phyloP scores from a whole-genome alignment of 2,113 vertebrate species.

The Phyllostomus hastatus region DNA sequence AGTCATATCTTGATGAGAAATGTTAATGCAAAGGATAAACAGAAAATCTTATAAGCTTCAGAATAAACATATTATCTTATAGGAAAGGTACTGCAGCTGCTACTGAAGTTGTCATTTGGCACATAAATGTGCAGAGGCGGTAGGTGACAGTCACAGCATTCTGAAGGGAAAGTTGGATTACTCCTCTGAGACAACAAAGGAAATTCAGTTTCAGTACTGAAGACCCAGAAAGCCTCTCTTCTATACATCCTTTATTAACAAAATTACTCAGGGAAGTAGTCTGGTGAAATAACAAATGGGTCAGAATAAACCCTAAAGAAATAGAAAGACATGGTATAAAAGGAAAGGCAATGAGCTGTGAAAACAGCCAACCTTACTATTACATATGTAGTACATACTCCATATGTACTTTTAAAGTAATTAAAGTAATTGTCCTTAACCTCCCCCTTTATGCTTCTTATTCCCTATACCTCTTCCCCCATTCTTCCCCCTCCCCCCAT shows the following conservation, averaged over 20 bases:
- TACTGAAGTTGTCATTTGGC: not conserved
- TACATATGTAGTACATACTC: too few relatives aligned
- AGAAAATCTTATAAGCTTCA: not conserved
- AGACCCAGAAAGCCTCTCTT: not conserved
- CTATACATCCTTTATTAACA: not conserved
- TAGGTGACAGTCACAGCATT: not conserved
- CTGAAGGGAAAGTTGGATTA: not conserved
- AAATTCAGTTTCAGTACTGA: not conserved
- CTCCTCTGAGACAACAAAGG: not conserved
- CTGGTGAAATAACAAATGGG: not conserved
- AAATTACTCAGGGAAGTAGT: not conserved
- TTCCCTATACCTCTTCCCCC: too few relatives aligned
- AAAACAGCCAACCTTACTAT: not conserved
- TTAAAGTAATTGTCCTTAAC: not conserved
- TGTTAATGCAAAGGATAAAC: not conserved
- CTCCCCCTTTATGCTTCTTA: too few relatives aligned
- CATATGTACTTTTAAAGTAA: not conserved
- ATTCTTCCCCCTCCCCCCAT: too few relatives aligned
- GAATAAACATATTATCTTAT: not conserved
- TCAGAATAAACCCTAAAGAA: not conserved
- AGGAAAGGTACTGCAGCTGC: not conserved
- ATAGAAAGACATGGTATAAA: not conserved
- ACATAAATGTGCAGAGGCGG: not conserved
- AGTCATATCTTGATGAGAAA: not conserved
- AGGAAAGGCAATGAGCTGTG: not conserved